Conservation (phyloP, 2,797 vertebrate genomes). For the Xyrichtys novacula region DNA sequence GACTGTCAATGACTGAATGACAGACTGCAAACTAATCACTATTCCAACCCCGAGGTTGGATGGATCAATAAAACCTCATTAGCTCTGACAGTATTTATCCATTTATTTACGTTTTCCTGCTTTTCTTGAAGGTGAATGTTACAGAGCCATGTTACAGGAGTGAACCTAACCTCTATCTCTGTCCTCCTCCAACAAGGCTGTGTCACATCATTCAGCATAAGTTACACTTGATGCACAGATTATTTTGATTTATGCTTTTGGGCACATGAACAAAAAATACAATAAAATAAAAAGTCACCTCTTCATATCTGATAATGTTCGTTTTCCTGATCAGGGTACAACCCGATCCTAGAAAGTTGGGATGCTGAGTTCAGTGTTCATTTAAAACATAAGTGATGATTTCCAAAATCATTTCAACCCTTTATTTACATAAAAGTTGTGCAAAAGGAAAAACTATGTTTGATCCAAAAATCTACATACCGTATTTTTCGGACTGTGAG, state of each 20-base stretch:
- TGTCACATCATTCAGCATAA: constrained; percentile 15
- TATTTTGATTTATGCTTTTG: constrained; percentile 5
- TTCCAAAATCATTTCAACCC: too few species aligned
- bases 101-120: constrained; percentile 14
- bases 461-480: too few species aligned
- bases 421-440: too few species aligned
- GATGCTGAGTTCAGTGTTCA: too few species aligned
- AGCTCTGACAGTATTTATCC: constrained; percentile 22
- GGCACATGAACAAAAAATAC: too few species aligned
- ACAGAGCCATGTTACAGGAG: constrained; percentile 49
- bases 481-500: too few species aligned
- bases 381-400: too few species aligned
- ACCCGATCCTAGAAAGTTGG: too few species aligned
- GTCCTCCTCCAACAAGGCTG: constrained; percentile 57
- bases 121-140: constrained; percentile 23
- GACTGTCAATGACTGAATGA: constrained; percentile 34
- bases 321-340: too few species aligned
- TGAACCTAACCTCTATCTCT: not conserved
- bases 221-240: constrained; percentile 30
- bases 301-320: too few species aligned
- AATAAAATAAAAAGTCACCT: too few species aligned
- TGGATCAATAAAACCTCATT: constrained; percentile 36
- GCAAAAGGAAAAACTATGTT: too few species aligned
- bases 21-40: constrained; percentile 37
- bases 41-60: constrained; percentile 59